phyloP scores from a whole-genome alignment of 2,888 invertebrate genomes.

The Lycocerus yunnanus region DNA sequence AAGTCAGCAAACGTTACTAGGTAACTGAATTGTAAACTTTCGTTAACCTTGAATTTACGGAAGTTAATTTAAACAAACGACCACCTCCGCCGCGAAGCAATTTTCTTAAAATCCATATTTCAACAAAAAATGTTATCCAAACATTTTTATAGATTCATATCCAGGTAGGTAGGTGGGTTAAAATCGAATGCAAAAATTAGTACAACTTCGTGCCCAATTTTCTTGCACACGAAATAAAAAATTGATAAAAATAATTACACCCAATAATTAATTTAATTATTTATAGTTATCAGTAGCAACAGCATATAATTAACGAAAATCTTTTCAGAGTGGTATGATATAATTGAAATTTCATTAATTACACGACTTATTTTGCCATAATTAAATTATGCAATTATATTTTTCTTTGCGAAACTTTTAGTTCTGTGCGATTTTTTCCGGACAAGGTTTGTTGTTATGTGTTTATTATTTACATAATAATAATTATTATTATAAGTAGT shows the following conservation, averaged over 20 bases:
- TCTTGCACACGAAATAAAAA: too few relatives aligned
- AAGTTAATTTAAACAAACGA: conserved; percentile 17
- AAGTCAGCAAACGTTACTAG: conserved; percentile 23
- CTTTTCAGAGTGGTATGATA: not conserved
- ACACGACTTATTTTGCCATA: not conserved
- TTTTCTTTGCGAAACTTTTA: not conserved
- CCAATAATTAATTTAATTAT: not conserved
- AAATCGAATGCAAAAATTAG: not conserved
- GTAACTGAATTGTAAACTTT: conserved; percentile 23
- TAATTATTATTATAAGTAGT: too few relatives aligned
- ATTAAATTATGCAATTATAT: not conserved
- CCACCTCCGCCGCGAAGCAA: conserved; percentile 12
- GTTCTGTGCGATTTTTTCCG: not conserved
- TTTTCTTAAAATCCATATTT: not conserved
- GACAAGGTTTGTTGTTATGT: not conserved
- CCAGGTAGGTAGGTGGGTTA: not conserved
- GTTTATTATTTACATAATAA: not conserved
- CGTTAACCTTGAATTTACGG: conserved; percentile 15
- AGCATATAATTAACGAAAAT: not conserved
- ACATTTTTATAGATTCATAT: not conserved
- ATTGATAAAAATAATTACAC: not conserved
- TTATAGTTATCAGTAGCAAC: not conserved
- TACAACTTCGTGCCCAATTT: not conserved
- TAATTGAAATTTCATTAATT: not conserved
- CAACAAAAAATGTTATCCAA: not conserved